Conservation (phyloP, 2,888 invertebrate genomes). For the Polylopha cassiicola region DNA sequence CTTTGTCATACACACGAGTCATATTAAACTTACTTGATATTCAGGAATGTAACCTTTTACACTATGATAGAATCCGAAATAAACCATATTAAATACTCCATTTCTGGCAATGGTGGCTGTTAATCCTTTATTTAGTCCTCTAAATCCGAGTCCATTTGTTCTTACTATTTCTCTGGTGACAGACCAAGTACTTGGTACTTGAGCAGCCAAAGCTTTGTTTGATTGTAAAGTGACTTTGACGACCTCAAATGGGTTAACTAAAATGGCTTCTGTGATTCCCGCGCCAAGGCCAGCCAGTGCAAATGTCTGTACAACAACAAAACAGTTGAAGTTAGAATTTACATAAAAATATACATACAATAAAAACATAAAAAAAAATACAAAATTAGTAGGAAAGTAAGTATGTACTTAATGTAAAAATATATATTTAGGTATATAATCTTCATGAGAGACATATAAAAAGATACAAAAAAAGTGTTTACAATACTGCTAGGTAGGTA, state of each 20-base stretch:
- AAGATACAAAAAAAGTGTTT: too few species aligned
- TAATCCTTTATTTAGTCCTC: conserved; percentile 91
- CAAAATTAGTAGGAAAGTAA: too few species aligned
- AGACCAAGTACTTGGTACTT: conserved; percentile 85
- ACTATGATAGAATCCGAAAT: conserved; percentile 97
- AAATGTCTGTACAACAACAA: conserved; percentile 82
- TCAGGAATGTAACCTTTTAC: conserved; percentile 86
- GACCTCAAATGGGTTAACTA: conserved; percentile 96
- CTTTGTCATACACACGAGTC: conserved; percentile 1
- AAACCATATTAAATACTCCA: conserved; percentile 94
- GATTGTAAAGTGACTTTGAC: conserved; percentile 94
- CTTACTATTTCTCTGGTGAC: conserved; percentile 88
- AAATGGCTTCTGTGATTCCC: conserved; percentile 93
- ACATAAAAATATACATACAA: too few species aligned
- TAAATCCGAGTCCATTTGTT: conserved; percentile 85
- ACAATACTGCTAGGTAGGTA: too few species aligned
- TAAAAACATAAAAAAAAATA: too few species aligned
- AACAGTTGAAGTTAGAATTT: too few species aligned
- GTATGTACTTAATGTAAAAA: too few species aligned
- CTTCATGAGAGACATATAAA: too few species aligned
- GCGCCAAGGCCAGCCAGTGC: conserved; percentile 92
- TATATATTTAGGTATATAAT: too few species aligned
- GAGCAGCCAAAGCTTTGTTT: conserved; percentile 79
- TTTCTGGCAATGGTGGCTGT: conserved; percentile 93
- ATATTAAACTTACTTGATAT: conserved; percentile 68